Percentiles rank a stretch among this genome's conserved stretches.
Evolutionary conservation across 2,797 vertebrate genomes (phyloP).

Genomic region (Pseudomugil gertrudae): DNA sequence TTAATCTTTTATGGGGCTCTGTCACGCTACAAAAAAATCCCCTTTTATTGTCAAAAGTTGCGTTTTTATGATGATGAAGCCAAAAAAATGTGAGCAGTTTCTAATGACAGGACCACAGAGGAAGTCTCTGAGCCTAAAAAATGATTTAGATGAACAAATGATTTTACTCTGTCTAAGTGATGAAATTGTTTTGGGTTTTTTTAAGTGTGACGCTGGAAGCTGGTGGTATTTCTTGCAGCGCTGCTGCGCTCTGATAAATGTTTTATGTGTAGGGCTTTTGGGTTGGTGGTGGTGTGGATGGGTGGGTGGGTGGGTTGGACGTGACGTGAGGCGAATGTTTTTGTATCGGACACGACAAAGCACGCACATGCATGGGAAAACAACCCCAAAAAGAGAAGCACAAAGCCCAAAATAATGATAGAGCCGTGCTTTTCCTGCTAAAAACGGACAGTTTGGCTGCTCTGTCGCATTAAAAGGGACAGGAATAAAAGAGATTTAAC

Average conservation of each 20-base stretch:
- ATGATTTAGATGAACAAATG: neutral
- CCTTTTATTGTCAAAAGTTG: conserved; percentile 9
- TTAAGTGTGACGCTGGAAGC: conserved; percentile 25
- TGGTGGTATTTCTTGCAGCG: conserved; percentile 63
- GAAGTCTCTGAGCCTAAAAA: neutral
- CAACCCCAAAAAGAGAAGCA: conserved; percentile 31
- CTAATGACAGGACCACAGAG: neutral
- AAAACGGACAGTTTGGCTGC: neutral
- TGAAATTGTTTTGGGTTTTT: conserved; percentile 11
- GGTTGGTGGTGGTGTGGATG: conserved; percentile 45
- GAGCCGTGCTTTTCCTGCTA: conserved; percentile 24
- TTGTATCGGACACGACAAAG: conserved; percentile 83
- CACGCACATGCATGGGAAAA: conserved; percentile 64
- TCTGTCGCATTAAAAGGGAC: conserved; percentile 16
- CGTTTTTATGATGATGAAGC: neutral
- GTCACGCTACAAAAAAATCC: conserved; percentile 64
- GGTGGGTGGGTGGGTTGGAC: conserved; percentile 77
- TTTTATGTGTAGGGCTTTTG: conserved; percentile 87
- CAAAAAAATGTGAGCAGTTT: neutral
- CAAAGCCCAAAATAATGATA: conserved; percentile 32
- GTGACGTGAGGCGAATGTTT: conserved; percentile 90
- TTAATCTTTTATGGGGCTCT: conserved; percentile 83
- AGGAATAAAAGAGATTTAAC: conserved; percentile 9
- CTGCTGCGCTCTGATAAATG: conserved; percentile 88
- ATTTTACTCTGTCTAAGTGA: conserved; percentile 8